These are phyloP conservation scores for Chrysotoxum bicinctum DNA, from an alignment of 2,888 invertebrate genomes.

Conservation along the genomic window DNA sequence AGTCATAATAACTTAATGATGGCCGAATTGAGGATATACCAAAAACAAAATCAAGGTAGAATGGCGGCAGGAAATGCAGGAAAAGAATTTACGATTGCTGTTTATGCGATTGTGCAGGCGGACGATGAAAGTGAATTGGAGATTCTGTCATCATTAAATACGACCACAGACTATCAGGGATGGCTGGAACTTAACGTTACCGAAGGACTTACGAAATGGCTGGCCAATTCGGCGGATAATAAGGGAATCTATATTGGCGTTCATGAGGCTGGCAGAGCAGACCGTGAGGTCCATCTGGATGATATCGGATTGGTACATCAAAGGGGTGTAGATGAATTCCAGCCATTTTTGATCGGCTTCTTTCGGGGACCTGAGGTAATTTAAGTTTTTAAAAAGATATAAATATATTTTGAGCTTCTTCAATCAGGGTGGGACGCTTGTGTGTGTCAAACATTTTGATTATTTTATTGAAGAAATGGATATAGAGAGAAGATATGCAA, in stretches of 20 bases:
- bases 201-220: slow-evolving; percentile 89
- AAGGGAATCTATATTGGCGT: slow-evolving; percentile 92
- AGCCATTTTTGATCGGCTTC: slow-evolving; percentile 96
- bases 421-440: background rate
- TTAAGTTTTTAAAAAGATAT: slow-evolving; percentile 41
- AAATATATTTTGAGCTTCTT: background rate
- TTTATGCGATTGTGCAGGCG: slow-evolving; percentile 77
- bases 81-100: slow-evolving; percentile 79
- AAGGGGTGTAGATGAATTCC: slow-evolving; percentile 90
- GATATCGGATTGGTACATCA: slow-evolving; percentile 92
- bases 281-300: slow-evolving; percentile 91
- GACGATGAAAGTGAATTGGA: slow-evolving; percentile 86
- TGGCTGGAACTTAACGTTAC: slow-evolving; percentile 95
- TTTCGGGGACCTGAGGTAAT: slow-evolving; percentile 87
- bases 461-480: background rate
- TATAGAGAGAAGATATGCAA: background rate
- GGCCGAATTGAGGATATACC: slow-evolving; percentile 93
- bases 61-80: slow-evolving; percentile 77
- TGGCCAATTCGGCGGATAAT: slow-evolving; percentile 88
- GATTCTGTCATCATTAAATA: slow-evolving; percentile 88
- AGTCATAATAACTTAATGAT: slow-evolving; percentile 90
- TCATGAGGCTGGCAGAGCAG: slow-evolving; percentile 88
- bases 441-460: background rate
- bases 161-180: slow-evolving; percentile 88
- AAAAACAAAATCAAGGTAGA: slow-evolving; percentile 81